Evolutionary conservation across 1,140 invertebrate genomes (phyloP), one percentile per base, ranked within the genome.

Genomic region (Tetramorium parvispinum): DNA sequence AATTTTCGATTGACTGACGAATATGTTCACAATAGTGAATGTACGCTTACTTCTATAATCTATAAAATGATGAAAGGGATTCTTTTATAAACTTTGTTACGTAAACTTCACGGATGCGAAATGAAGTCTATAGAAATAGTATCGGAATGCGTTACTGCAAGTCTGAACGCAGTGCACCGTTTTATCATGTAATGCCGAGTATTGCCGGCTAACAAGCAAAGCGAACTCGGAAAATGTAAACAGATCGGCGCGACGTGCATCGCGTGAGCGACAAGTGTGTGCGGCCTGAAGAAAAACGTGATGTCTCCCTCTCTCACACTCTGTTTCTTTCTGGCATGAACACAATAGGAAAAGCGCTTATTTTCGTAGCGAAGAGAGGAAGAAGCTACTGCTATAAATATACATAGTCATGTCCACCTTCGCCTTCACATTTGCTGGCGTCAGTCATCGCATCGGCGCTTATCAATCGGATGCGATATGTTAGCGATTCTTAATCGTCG

Each of bases 291-390:
- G 82, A 76, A 83, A 79, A 83, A 86, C 66, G 88, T 66, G 71
- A 37, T 27, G 57, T 43, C 40, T 37, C 61, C 13, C 1, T n/a
- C 32, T n/a, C 61, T 63, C 7, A 7, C 27, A 2, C 59, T 40
- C 37, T n/a, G 8, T 66, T 5, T 40, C 3, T 43, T n/a, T 21
- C 27, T 83, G 53, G 40, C 79, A 83, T 73, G 40, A 13, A 61
- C 66, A 81, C 78, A 83, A 83, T 53, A 73, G 79, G 79, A 83
- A 83, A 83, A 83, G 68, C 79, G 66, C 51, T 83, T 83, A 83
- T 83, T 83, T 83, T 83, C 79, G 68, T 73, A 83, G 40, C 24
- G 43, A 46, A 73, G 79, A 83, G 79, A 83, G 24, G 24, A 83
- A 53, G 27, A 73, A 18, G 40, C 68, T 73, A 40, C 27, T 63